Conservation (phyloP, 2,113 vertebrate species). For the Cyanoramphus novaezelandiae region DNA sequence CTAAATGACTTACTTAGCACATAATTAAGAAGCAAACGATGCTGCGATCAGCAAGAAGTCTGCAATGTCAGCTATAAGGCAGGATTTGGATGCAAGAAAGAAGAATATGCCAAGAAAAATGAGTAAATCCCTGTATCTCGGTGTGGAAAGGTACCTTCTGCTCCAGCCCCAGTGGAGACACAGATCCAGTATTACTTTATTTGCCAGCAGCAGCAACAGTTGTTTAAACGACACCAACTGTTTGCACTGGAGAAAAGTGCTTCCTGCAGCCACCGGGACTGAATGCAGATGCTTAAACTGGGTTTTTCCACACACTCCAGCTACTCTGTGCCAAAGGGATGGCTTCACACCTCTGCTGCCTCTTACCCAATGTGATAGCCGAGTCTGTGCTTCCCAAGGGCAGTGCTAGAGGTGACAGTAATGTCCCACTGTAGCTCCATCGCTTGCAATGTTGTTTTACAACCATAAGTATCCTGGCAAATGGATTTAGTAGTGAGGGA, state of each 20-base stretch:
- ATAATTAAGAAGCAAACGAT: conserved; percentile 4
- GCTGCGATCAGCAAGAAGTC: not conserved
- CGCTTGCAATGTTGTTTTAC: no score
- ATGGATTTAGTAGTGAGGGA: no score
- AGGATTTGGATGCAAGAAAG: not conserved
- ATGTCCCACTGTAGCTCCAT: not conserved
- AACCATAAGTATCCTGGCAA: no score
- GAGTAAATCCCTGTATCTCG: not conserved
- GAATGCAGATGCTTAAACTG: not conserved
- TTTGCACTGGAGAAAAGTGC: not conserved
- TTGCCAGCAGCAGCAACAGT: not conserved
- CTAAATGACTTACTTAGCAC: conserved; percentile 38
- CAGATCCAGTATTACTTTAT: not conserved
- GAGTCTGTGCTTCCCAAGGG: not conserved
- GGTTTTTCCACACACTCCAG: not conserved
- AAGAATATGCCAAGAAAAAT: not conserved
- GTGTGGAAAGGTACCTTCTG: not conserved
- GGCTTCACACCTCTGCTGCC: not conserved
- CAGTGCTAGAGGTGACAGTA: not conserved
- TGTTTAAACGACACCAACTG: not conserved
- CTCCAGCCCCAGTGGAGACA: not conserved
- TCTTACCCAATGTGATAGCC: rapidly evolving
- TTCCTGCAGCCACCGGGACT: not conserved
- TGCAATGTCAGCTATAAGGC: not conserved
- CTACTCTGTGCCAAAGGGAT: not conserved